These are phyloP conservation scores for Melanotaenia boesemani DNA, from an alignment of 2,797 vertebrate species.

Conservation along the genomic window DNA sequence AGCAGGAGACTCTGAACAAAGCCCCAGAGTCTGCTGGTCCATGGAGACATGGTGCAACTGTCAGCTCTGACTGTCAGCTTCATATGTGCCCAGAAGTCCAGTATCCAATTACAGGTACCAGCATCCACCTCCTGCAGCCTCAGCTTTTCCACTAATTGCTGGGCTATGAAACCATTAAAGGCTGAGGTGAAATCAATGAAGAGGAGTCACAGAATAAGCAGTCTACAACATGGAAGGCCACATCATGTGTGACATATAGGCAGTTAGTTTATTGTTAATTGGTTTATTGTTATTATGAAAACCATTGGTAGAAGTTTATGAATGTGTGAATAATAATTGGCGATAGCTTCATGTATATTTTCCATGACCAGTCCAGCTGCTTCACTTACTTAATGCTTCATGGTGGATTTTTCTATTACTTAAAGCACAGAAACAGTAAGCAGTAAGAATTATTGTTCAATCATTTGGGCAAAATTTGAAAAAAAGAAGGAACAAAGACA, in stretches of 20 bases:
- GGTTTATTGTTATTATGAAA: not conserved
- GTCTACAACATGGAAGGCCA: not conserved
- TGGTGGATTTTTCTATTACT: not conserved
- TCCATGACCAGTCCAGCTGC: too few species aligned
- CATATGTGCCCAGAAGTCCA: conserved; percentile 5
- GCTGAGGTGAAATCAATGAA: not conserved
- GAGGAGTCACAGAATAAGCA: not conserved
- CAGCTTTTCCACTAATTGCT: conserved; percentile 1
- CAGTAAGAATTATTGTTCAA: too few species aligned
- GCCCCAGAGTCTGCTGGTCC: not conserved
- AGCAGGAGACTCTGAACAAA: not conserved
- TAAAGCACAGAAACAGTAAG: not conserved
- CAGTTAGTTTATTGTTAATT: not conserved
- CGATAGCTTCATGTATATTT: not conserved
- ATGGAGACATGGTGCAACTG: not conserved
- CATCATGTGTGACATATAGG: not conserved
- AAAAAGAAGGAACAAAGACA: not conserved
- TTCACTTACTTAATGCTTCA: too few species aligned
- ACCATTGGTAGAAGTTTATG: not conserved
- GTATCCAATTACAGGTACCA: conserved; percentile 2
- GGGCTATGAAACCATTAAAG: conserved; percentile 1
- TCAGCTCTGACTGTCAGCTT: not conserved
- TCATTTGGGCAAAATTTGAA: not conserved
- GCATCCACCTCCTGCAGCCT: not conserved
- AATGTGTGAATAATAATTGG: not conserved